Evolutionary conservation across 2,888 invertebrate species (phyloP), one percentile per base, ranked within the genome.

Genomic region (Lamellibrachia satsuma): DNA sequence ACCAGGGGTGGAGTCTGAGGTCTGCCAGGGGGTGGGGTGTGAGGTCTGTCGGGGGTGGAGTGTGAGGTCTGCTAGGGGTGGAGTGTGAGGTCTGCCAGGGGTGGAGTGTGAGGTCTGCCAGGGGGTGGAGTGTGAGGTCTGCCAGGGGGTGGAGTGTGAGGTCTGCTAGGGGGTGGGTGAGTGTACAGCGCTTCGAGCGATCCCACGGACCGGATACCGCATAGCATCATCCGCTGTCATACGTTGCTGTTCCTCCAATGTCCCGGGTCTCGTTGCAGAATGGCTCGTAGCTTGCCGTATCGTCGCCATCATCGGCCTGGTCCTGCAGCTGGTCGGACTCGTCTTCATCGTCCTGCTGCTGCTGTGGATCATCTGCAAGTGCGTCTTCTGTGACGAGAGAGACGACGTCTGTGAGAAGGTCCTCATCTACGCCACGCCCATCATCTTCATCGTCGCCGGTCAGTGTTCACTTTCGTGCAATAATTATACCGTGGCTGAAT

Each of bases 371-470:
- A 57, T 94, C 92, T 94, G 94, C 91, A 93, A 93, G 60, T 94
- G 93, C 92, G 90, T 94, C 90, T 93, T 93, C 91, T 94, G 94
- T 52, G 91, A 93, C 51, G 91, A 92, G 7, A 60, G 92, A 22
- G 93, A 93, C 52, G 94, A 94, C 93, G 92, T 93, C 91, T 94
- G 94, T 90, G 94, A 94, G 57, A 92, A 93, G 75, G 92, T 93
- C 90, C 92, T 94, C 91, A 93, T 94, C 93, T 94, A 94, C 92
- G 92, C 94, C 11, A 92, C 94, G 39, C 94, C 94, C 52, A 94
- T 94, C 57, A 60, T 94, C 92, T 94, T 93, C 92, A 94, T 94
- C 55, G 91, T 94, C 6, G 92, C 94, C 39, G 94, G 94, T 94
- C 60, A 52, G 93, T 93, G 7, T 39, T 75, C 22, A 92, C 11